These are phyloP conservation scores for Tanypteryx hageni DNA, from an alignment of 2,888 invertebrate genomes.

Conservation along the genomic window DNA sequence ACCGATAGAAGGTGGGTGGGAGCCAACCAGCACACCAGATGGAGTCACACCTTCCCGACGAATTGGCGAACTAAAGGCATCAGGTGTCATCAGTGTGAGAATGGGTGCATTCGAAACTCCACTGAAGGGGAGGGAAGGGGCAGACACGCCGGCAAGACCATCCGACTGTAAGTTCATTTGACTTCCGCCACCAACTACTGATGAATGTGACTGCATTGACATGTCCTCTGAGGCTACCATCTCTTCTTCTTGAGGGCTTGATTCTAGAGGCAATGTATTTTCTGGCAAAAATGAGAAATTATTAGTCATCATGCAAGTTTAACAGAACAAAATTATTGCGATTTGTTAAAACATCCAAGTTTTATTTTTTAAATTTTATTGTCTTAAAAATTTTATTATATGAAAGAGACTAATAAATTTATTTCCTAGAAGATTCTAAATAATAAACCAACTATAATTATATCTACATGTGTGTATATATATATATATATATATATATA, in stretches of 20 bases:
- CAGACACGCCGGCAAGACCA: not conserved
- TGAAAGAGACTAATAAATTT: no score
- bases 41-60: constrained; percentile 66
- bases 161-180: not conserved
- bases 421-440: no score
- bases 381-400: no score
- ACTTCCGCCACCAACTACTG: not conserved
- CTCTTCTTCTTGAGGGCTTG: not conserved
- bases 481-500: no score
- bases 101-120: constrained; percentile 67
- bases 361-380: no score
- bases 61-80: constrained; percentile 84
- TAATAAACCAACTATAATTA: no score
- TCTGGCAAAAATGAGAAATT: not conserved
- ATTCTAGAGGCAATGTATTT: not conserved
- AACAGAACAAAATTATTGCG: no score
- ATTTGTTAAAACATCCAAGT: no score
- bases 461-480: no score
- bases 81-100: constrained; percentile 90
- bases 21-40: not conserved
- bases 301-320: no score
- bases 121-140: not conserved
- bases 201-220: not conserved
- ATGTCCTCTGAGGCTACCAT: not conserved
- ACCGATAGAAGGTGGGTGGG: not conserved